Base-by-base conservation (phyloP, 2,888 invertebrate species). In the Cremastinae sp. region DNA sequence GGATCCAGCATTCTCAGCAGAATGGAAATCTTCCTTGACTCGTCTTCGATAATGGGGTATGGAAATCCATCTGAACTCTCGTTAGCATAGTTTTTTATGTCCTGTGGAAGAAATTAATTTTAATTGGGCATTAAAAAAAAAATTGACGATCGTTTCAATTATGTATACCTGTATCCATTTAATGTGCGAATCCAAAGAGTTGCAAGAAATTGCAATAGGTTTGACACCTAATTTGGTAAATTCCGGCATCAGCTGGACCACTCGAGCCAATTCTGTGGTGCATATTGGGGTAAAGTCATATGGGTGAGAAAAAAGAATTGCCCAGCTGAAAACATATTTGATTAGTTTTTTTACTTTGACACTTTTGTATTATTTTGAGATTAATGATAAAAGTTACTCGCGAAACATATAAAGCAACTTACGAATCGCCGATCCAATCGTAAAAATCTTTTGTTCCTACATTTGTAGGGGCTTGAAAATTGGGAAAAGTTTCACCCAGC, bases 241-340 rank as follows among this genome's bases (percentile, higher is more conserved):
- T 88, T 97, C 96, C 0, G 95, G 94, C 71, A 93, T 84, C 53
- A 98, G 89, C 74, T 93, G 91, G 0, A 94, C 93, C 0, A 96
- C 94, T 70, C 94, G 91, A 0, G 96, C 95, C 64, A 99, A 91
- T 90, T 99, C 99, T 0, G 98, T 99, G 0, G 99, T 99, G 86
- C 99, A 99, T 0, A 99, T 98, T 0, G 99, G 99, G 0, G 99
- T 99, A 89, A 95, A 99, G 90, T 99, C 99, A 28, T 97, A 95
- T 0, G 99, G 99, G 91, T 99, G 99, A 0, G 98, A 98, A 90
- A 99, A 99, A 34, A 99, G 90, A 75, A 99, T 94, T 5, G 95
- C 96, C 99, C 99, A 99, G 45, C 97, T 97, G 88, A 36, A 75
- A 72, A n/a, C n/a, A n/a, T n/a, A n/a, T n/a, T n/a, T n/a, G n/a